A percentile compares a stretch with the other conserved stretches of the same genome.
Conservation (phyloP, 2,113 vertebrate genomes). For the Petroica traversi region DNA sequence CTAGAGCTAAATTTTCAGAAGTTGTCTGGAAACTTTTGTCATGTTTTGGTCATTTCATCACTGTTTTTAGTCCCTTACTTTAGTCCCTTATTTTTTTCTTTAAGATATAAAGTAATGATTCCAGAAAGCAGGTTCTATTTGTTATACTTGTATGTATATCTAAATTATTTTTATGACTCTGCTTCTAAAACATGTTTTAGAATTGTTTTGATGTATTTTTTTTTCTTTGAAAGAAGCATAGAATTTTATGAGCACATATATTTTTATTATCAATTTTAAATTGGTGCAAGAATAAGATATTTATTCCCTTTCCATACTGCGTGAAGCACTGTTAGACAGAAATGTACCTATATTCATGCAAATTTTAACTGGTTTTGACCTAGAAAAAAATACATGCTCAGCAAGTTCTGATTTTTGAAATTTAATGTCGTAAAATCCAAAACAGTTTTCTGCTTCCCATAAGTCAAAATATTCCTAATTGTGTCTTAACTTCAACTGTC, state of each 20-base stretch:
- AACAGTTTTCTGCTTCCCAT: not conserved
- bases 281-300: not conserved
- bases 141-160: not conserved
- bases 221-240: not conserved
- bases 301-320: not conserved
- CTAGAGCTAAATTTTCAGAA: not conserved
- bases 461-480: not conserved
- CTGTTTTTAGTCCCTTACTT: not conserved
- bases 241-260: not conserved
- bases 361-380: not conserved
- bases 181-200: not conserved
- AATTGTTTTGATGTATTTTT: not conserved
- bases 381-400: not conserved
- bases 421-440: not conserved
- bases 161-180: not conserved
- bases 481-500: not conserved
- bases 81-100: too few relatives aligned
- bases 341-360: not conserved
- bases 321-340: not conserved
- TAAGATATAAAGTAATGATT: not conserved
- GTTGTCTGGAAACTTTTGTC: not conserved
- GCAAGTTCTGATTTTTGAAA: not conserved
- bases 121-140: not conserved
- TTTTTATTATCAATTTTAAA: not conserved
- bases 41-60: not conserved